Percentiles rank a stretch among this genome's conserved stretches.
These are phyloP conservation scores for Spheniscus mendiculus DNA, from an alignment of 2,113 vertebrate species.

Conservation along the genomic window DNA sequence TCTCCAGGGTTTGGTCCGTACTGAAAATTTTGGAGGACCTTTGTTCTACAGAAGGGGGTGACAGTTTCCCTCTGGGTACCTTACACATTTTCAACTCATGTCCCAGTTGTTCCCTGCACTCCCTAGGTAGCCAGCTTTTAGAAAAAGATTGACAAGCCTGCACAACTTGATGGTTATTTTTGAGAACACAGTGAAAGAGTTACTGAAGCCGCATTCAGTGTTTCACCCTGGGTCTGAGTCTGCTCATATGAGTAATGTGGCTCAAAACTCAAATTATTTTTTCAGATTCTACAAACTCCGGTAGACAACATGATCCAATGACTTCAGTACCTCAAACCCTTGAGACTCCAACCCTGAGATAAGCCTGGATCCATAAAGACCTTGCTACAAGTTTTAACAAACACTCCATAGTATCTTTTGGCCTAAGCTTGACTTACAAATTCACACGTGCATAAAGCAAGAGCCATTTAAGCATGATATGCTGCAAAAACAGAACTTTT, in stretches of 20 bases:
- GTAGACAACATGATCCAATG: neutral
- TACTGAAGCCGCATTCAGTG: no score
- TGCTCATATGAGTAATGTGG: rapidly evolving
- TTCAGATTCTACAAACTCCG: neutral
- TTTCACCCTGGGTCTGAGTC: neutral
- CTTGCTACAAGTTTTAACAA: neutral
- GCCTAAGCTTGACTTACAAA: neutral
- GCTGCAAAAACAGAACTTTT: neutral
- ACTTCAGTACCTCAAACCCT: neutral
- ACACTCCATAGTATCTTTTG: neutral
- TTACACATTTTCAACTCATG: neutral
- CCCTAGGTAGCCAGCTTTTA: neutral
- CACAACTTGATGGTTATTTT: neutral
- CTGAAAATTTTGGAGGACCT: neutral
- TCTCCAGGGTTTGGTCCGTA: neutral
- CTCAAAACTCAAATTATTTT: neutral
- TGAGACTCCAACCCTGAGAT: neutral
- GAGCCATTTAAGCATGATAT: neutral
- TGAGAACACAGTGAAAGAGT: neutral
- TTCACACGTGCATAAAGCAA: neutral
- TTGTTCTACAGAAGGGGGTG: neutral
- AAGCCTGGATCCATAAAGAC: neutral
- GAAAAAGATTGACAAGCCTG: neutral
- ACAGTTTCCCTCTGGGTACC: neutral
- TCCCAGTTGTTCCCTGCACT: neutral